phyloP scores from a whole-genome alignment of 2,113 vertebrate species.

The Elanoides forficatus region DNA sequence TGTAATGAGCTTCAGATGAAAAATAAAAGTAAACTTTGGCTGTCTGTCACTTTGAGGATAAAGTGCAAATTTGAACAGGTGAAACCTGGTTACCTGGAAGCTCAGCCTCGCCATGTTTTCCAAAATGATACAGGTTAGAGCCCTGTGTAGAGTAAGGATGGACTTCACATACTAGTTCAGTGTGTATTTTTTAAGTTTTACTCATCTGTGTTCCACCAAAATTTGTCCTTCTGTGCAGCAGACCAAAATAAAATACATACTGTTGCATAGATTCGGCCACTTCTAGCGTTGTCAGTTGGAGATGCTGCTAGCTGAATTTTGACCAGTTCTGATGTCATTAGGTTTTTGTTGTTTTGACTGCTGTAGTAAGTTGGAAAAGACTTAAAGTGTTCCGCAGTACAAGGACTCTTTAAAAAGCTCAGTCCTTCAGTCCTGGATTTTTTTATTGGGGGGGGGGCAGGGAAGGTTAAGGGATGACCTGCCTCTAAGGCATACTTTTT shows the following conservation, averaged over 20 bases:
- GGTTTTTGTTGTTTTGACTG: background rate
- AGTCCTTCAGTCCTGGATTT: background rate
- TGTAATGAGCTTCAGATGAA: background rate
- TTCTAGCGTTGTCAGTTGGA: background rate
- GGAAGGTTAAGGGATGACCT: background rate
- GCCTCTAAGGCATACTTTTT: background rate
- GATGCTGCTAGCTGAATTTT: background rate
- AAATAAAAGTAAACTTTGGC: background rate
- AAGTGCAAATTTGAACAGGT: background rate
- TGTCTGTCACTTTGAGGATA: background rate
- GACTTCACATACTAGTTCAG: background rate
- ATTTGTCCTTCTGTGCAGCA: background rate
- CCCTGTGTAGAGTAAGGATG: no score
- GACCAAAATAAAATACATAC: background rate
- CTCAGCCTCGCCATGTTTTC: background rate
- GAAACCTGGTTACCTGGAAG: background rate
- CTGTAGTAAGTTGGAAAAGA: background rate
- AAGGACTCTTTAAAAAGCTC: background rate
- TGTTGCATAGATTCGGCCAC: background rate
- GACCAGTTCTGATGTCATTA: rapidly evolving
- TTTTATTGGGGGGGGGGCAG: background rate
- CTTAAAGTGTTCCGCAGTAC: background rate
- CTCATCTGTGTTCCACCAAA: background rate
- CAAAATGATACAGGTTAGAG: background rate
- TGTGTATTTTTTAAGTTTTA: background rate